Base-by-base conservation (phyloP, 2,888 invertebrate species). In the Cepaea hortensis region DNA sequence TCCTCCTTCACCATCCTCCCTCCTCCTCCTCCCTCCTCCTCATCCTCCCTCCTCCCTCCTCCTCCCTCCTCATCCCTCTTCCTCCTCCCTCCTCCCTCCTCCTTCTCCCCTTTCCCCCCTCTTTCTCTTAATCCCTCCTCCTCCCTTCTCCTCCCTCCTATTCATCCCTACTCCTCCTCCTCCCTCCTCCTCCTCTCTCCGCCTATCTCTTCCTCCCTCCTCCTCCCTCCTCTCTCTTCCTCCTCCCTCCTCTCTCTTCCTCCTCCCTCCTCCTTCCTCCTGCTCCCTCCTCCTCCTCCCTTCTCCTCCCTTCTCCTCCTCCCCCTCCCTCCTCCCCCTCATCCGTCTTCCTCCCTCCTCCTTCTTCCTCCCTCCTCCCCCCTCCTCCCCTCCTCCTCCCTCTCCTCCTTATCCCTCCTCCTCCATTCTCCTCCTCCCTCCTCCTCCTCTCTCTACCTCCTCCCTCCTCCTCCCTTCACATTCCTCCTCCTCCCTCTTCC, bases 251-350 rank as follows among this genome's bases (percentile, higher is more conserved):
- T 20, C 50, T 48, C 35, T 65, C 46, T 20, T 85, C 72, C 23
- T 72, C 80, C 85, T 68, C 80, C 70, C 85, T 68, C 80, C 68
- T 80, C 68, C 61, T 80, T 80, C n/a, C n/a, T n/a, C n/a, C n/a
- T n/a, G n/a, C n/a, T n/a, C n/a, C n/a, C n/a, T n/a, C n/a, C n/a
- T n/a, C 68, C 80, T 80, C 85, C 68, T 72, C 79, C 80, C 68
- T 72, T 80, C 85, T 70, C 23, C 11, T 46, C 46, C 50, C 9
- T 48, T 77, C 48, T 77, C 77, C 15, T 77, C 35, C 77, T 46
- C 77, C 23, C 6, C 61, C 75, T 35, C 46, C 35, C 73, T 73
- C 73, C 23, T n/a, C n/a, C 72, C 35, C 48, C 35, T 23, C n/a
- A n/a, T n/a, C n/a, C n/a, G n/a, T n/a, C n/a, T n/a, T n/a, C n/a